Conservation (phyloP, 2,888 invertebrate species). For the Imbricaverruca yamaguchii region DNA sequence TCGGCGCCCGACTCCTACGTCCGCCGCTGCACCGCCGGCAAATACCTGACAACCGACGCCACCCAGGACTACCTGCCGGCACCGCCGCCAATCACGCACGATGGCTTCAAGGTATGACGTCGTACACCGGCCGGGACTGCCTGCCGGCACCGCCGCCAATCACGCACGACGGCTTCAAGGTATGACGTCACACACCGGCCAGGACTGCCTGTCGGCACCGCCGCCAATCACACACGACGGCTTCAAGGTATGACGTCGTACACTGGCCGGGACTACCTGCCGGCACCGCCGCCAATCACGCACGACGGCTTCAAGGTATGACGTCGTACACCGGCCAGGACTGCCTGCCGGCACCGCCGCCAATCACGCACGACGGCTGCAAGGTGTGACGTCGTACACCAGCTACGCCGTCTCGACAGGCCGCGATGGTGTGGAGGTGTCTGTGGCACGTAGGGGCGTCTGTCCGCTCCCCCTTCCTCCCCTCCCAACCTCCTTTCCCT, state of each 20-base stretch:
- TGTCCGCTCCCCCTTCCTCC: no score
- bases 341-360: slow-evolving; percentile 39
- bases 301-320: slow-evolving; percentile 26
- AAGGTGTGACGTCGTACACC: background rate
- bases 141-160: slow-evolving; percentile 41
- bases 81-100: slow-evolving; percentile 35
- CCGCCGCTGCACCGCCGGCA: slow-evolving; percentile 57
- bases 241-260: slow-evolving; percentile 39
- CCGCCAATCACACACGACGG: slow-evolving; percentile 35
- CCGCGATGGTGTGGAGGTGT: no score
- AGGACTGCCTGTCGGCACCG: slow-evolving; percentile 39
- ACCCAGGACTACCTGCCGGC: slow-evolving; percentile 54
- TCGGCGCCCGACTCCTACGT: slow-evolving; percentile 71
- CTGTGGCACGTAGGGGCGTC: no score
- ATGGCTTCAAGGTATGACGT: slow-evolving; percentile 23
- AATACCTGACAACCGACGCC: slow-evolving; percentile 67
- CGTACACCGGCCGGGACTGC: slow-evolving; percentile 61
- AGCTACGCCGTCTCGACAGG: no score
- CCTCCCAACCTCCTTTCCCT: no score
- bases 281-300: slow-evolving; percentile 35
- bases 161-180: slow-evolving; percentile 29
- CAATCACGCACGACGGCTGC: slow-evolving; percentile 28
- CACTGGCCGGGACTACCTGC: slow-evolving; percentile 60
- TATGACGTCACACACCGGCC: background rate
- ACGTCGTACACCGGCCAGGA: no score